Conservation (phyloP, 2,113 vertebrate genomes). For the Neoarius graeffei region DNA sequence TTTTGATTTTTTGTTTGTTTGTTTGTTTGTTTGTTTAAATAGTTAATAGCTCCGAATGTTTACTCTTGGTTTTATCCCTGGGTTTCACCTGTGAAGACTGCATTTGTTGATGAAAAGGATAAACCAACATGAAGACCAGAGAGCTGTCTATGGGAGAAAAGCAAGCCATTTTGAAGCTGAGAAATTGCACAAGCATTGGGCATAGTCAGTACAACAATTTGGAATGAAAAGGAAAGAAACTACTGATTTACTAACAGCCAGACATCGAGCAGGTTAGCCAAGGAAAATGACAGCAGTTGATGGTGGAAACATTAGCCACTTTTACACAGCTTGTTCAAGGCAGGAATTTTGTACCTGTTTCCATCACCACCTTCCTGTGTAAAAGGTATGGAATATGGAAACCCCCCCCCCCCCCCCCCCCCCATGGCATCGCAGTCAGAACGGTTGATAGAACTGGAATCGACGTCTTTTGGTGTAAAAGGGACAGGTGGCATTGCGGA, state of each 20-base stretch:
- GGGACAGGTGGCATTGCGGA: too few relatives aligned
- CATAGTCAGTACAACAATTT: not conserved
- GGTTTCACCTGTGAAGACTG: not conserved
- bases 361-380: too few relatives aligned
- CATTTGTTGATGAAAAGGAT: not conserved
- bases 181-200: not conserved
- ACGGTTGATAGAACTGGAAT: too few relatives aligned
- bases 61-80: not conserved
- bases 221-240: not conserved
- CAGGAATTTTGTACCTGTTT: too few relatives aligned
- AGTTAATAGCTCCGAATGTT: not conserved
- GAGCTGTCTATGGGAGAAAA: not conserved
- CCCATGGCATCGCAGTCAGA: too few relatives aligned
- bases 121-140: not conserved
- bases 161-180: not conserved
- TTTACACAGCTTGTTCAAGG: too few relatives aligned
- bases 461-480: too few relatives aligned
- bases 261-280: not conserved
- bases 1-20: too few relatives aligned
- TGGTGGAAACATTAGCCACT: not conserved
- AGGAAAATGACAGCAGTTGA: not conserved
- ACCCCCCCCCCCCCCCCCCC: too few relatives aligned
- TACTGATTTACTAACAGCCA: not conserved
- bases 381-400: too few relatives aligned
- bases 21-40: not conserved